Conservation (phyloP, 2,888 invertebrate species). For the Carterocephalus palaemon region DNA sequence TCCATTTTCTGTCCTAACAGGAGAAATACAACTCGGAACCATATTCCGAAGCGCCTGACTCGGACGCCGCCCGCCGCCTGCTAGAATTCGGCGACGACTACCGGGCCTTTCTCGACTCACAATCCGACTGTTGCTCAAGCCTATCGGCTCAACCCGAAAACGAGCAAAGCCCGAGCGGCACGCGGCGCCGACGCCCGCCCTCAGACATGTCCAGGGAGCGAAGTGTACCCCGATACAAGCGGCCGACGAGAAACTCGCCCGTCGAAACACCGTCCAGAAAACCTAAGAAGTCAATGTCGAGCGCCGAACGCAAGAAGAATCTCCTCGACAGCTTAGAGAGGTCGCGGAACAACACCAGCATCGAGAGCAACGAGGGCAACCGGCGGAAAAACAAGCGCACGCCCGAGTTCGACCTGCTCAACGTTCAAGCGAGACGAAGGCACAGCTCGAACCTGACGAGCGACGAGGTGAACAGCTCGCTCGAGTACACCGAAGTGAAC, state of each 20-base stretch:
- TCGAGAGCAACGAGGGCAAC: conserved; percentile 67
- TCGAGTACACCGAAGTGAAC: conserved; percentile 72
- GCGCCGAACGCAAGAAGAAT: conserved; percentile 71
- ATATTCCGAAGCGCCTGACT: conserved; percentile 91
- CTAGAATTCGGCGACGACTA: conserved; percentile 95
- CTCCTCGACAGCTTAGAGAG: conserved; percentile 71
- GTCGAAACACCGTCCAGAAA: conserved; percentile 62
- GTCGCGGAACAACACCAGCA: conserved; percentile 70
- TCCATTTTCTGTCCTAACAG: conserved; percentile 65
- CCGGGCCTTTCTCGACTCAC: conserved; percentile 92
- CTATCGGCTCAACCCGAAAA: conserved; percentile 82
- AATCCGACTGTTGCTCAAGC: conserved; percentile 92
- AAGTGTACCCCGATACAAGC: conserved; percentile 60
- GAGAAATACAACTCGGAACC: conserved; percentile 95
- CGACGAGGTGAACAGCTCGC: conserved; percentile 71
- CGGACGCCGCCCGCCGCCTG: conserved; percentile 89
- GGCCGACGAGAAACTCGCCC: conserved; percentile 60
- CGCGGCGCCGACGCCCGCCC: conserved; percentile 64
- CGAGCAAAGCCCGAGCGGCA: conserved; percentile 59
- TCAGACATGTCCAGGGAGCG: conserved; percentile 57
- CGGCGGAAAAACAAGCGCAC: conserved; percentile 66
- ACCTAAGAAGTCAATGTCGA: conserved; percentile 74
- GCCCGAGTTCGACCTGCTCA: conserved; percentile 68
- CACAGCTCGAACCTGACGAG: conserved; percentile 73
- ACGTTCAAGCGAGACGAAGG: conserved; percentile 65